Base-by-base conservation (phyloP, 2,797 vertebrate species). In the Cercopithecus petaurista region DNA sequence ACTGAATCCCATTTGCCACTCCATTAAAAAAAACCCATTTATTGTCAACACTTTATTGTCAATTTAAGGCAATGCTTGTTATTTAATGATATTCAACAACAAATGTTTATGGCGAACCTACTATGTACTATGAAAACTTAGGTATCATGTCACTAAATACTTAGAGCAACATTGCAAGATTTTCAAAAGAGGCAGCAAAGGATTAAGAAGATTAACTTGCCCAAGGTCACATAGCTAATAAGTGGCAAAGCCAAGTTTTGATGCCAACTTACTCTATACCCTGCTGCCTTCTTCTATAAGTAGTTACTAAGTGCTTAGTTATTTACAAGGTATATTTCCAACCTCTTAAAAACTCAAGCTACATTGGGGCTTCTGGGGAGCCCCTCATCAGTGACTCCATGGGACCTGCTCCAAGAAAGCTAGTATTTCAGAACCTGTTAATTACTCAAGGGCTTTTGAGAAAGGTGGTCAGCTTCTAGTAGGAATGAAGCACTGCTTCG, bases 131-230 rank as follows among this genome's bases (percentile, higher is more conserved):
- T 30, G 48, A 83, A 87, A 80, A 87, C 39, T 88, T 88, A 77
- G 4, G 41, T 41, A 12, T 9, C 10, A 90, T 39, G 21, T 93
- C 84, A 85, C 46, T 41, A 80, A 73, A 52, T 93, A 81, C 77
- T 95, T 64, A 70, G 0, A 79, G 89, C 48, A 96, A 90, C 19
- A 73, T 82, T 88, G 57, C 7, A 19, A 93, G 76, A 81, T 93
- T 93, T 96, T 97, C 90, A 83, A 72, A 41, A 48, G 85, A 97
- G 97, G 96, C 98, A 98, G 96, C 85, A 97, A 95, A 95, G 95
- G 95, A 96, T 98, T 97, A 97, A 95, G 94, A 93, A 93, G 96
- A 97, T 97, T 87, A 96, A 95, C 75, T 96, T 82, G 79, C n/a
- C 76, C 90, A 96, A 97, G 93, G 97, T 97, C 86, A 95, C 88